Evolutionary conservation across 2,888 invertebrate genomes (phyloP), one percentile per base, ranked within the genome.

Genomic region (Tyria jacobaeae): DNA sequence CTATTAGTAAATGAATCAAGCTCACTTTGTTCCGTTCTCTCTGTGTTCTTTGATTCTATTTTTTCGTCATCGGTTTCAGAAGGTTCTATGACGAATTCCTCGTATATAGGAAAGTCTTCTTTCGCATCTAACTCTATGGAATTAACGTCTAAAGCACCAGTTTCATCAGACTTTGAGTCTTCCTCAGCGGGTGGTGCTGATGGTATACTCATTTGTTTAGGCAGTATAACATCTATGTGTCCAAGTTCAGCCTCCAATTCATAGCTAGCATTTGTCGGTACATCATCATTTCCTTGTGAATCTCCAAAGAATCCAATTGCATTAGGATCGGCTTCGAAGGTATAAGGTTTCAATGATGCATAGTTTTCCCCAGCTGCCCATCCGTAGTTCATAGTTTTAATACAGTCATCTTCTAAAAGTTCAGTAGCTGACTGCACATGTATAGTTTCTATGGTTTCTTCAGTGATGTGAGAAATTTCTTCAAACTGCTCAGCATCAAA

Each of bases 101-200:
- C 92, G 65, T 85, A 89, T 14, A 90, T 68, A 9, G 92, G 90
- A 67, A 91, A 94, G 57, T 92, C 92, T 66, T 89, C 87, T 58
- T 88, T 92, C 21, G 94, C 94, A 50, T 94, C 94, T 75, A 87
- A 88, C 73, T 94, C 94, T 70, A 94, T 94, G 4, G 88, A 91
- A 54, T 86, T 86, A 7, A 93, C 93, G 48, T 94, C 94, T 64
- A 92, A 72, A 31, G 73, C 75, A 21, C 91, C 89, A 39, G 86
- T 85, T 81, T 87, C 90, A 60, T 92, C 92, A 2, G 88, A 88
- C 70, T 90, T 90, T 0, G 78, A 73, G 62, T 91, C 90, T 25
- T 92, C 89, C 71, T 89, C 88, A 0, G 75, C 83, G 0, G 88
- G 87, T 0, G 90, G 90, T 12, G 91, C 92, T 14, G 89, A 78